phyloP scores from a whole-genome alignment of 2,113 vertebrate species.

The Menura novaehollandiae region DNA sequence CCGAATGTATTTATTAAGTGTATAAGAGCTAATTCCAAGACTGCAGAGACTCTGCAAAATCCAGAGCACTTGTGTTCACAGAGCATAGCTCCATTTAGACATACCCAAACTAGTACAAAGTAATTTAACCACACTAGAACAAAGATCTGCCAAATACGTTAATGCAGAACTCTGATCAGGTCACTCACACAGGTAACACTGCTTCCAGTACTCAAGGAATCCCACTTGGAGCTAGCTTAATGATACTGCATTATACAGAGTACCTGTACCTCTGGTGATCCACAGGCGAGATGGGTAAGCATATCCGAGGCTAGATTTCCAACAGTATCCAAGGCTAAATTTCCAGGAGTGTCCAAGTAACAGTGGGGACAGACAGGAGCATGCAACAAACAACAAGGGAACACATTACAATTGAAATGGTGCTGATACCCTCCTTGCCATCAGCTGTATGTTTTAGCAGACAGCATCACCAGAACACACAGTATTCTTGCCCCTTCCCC shows the following conservation, averaged over 20 bases:
- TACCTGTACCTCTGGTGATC: background rate
- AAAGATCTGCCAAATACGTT: background rate
- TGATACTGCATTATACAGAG: background rate
- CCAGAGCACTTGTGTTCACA: background rate
- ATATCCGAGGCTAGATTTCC: background rate
- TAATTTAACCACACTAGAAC: background rate
- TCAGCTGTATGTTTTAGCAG: background rate
- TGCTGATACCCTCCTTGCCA: background rate
- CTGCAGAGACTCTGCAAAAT: background rate
- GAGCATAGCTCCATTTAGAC: background rate
- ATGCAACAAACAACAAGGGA: background rate
- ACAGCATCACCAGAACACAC: background rate
- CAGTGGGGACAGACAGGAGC: background rate
- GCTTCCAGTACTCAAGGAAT: background rate
- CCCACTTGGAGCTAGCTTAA: background rate
- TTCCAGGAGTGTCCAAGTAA: background rate
- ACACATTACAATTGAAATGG: background rate
- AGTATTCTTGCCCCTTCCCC: background rate
- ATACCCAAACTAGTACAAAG: background rate
- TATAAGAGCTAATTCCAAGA: background rate
- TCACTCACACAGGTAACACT: background rate
- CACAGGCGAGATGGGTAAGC: background rate
- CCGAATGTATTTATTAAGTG: background rate
- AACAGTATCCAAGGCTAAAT: background rate
- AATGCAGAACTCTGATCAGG: background rate